phyloP scores from a whole-genome alignment of 2,888 invertebrate species.

The Atrina japonica region DNA sequence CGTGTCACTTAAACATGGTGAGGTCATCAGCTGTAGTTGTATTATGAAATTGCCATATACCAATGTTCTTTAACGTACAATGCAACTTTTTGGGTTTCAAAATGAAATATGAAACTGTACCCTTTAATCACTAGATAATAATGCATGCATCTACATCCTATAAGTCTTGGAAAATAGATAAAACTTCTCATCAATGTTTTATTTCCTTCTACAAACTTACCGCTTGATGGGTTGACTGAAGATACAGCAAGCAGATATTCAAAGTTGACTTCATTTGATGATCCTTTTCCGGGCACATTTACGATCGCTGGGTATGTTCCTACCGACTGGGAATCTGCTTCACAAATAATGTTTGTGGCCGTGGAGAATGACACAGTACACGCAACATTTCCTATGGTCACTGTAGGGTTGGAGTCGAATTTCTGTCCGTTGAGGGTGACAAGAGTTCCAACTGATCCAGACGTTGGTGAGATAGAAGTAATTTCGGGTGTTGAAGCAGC shows the following conservation, averaged over 20 bases:
- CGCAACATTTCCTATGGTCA: slow-evolving; percentile 61
- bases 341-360: slow-evolving; percentile 60
- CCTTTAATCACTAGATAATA: no score
- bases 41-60: no score
- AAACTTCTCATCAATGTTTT: no score
- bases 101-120: no score
- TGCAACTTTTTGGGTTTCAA: no score
- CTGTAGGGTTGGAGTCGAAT: slow-evolving; percentile 54
- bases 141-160: no score
- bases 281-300: slow-evolving; percentile 47
- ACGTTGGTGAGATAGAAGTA: slow-evolving; percentile 49
- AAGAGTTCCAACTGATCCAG: slow-evolving; percentile 47
- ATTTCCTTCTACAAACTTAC: no score
- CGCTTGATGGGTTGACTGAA: slow-evolving; percentile 49
- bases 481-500: slow-evolving; percentile 56
- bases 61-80: no score
- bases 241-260: slow-evolving; percentile 49
- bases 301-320: slow-evolving; percentile 53
- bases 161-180: no score
- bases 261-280: slow-evolving; percentile 50
- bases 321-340: slow-evolving; percentile 57
- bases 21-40: no score
- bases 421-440: slow-evolving; percentile 67
- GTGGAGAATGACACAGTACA: slow-evolving; percentile 59
- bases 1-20: no score